A percentile compares a stretch with the other conserved stretches of the same genome.
phyloP scores from a whole-genome alignment of 2,888 invertebrate species.

The Drosophila buzzatii region DNA sequence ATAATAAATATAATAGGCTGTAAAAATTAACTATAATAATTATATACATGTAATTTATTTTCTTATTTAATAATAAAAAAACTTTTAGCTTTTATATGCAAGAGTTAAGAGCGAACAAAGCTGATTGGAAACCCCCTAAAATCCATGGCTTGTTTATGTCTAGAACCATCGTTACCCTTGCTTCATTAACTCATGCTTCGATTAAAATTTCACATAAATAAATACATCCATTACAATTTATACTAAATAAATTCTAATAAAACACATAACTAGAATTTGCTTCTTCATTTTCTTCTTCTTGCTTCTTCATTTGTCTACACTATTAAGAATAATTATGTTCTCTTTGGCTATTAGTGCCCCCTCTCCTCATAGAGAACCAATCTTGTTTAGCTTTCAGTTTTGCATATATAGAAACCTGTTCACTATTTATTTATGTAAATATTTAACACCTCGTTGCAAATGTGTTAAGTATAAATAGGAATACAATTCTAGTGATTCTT shows the following conservation, averaged over 20 bases:
- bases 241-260: neutral
- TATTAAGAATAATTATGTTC: neutral
- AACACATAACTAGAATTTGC: neutral
- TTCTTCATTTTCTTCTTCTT: neutral
- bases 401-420: neutral
- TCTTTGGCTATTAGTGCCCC: neutral
- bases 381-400: neutral
- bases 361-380: neutral
- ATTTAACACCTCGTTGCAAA: neutral
- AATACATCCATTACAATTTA: neutral
- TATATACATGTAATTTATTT: neutral
- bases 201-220: neutral
- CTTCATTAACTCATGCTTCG: neutral
- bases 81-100: neutral
- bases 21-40: neutral
- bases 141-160: neutral
- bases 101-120: neutral
- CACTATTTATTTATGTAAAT: neutral
- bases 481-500: neutral
- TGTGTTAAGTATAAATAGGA: neutral
- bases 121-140: neutral
- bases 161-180: neutral
- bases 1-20: neutral
- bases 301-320: neutral
- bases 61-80: too few species aligned